Evolutionary conservation across 2,888 invertebrate species (phyloP).

Genomic region (Muscina levida): DNA sequence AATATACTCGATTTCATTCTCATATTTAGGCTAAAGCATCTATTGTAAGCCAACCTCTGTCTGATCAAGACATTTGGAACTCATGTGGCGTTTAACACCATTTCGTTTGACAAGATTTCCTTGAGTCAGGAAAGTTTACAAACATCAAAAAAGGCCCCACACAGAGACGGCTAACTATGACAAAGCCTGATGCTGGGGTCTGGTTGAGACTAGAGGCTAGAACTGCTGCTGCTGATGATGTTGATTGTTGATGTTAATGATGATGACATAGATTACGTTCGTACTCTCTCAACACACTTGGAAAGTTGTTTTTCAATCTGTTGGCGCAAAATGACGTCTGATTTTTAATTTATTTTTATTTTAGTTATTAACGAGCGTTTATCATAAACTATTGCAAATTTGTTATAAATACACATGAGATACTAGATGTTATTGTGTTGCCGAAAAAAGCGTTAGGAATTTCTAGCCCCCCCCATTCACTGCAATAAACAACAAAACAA

Average conservation of each 20-base stretch:
- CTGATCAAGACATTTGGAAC: too few species aligned
- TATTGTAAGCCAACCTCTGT: too few species aligned
- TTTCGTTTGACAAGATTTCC: conserved; percentile 4
- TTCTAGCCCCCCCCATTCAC: not conserved
- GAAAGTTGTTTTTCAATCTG: conserved; percentile 28
- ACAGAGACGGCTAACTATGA: conserved; percentile 1
- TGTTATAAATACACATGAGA: too few species aligned
- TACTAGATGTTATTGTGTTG: too few species aligned
- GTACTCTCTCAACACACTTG: not conserved
- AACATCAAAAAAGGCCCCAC: not conserved
- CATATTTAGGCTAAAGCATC: too few species aligned
- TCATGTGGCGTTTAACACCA: too few species aligned
- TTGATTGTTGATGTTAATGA: conserved; percentile 6
- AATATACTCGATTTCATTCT: too few species aligned
- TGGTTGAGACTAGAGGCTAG: too few species aligned
- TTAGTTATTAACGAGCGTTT: conserved; percentile 29
- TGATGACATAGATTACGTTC: conserved; percentile 24
- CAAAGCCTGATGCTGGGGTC: not conserved
- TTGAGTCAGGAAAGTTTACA: conserved; percentile 3
- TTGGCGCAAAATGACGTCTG: conserved; percentile 13
- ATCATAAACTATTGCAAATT: conserved; percentile 31
- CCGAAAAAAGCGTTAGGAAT: conserved; percentile 9
- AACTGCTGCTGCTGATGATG: not conserved
- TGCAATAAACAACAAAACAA: not conserved
- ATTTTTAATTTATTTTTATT: conserved; percentile 37